Conservation (phyloP, 2,797 vertebrate genomes). For the Phoeniculus purpureus region DNA sequence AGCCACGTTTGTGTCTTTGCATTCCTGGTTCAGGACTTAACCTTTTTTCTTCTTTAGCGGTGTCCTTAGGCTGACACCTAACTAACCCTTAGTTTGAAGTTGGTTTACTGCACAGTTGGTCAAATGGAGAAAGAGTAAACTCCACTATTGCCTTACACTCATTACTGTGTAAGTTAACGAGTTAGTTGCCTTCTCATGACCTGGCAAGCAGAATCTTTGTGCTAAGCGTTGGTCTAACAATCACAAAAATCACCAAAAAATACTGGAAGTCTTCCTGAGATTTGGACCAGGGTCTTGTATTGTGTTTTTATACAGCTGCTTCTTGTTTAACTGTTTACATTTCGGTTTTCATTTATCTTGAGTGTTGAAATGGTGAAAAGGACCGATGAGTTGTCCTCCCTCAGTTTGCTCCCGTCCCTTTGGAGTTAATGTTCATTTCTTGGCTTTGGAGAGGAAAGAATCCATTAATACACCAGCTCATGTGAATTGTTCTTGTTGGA, state of each 20-base stretch:
- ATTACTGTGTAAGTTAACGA: neutral
- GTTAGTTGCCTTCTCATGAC: neutral
- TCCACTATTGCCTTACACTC: neutral
- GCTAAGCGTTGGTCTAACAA: neutral
- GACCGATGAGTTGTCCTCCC: neutral
- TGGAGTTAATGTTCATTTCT: neutral
- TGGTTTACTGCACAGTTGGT: neutral
- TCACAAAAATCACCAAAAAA: neutral
- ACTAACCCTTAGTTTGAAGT: neutral
- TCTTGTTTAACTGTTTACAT: neutral
- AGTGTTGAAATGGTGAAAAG: neutral
- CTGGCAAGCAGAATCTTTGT: neutral
- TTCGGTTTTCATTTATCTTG: neutral
- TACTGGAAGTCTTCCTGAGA: neutral
- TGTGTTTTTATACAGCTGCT: neutral
- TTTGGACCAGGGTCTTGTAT: neutral
- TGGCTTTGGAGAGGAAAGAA: neutral
- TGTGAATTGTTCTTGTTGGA: constrained; percentile 8
- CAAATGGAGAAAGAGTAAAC: neutral
- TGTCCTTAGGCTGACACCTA: neutral
- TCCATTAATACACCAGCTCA: neutral
- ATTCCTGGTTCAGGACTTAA: neutral
- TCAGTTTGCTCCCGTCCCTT: neutral
- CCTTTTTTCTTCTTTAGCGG: neutral
- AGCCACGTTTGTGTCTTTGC: neutral